A percentile compares a stretch with the other conserved stretches of the same genome.
These are phyloP conservation scores for Pogona vitticeps DNA, from an alignment of 2,113 vertebrate species.

Conservation along the genomic window DNA sequence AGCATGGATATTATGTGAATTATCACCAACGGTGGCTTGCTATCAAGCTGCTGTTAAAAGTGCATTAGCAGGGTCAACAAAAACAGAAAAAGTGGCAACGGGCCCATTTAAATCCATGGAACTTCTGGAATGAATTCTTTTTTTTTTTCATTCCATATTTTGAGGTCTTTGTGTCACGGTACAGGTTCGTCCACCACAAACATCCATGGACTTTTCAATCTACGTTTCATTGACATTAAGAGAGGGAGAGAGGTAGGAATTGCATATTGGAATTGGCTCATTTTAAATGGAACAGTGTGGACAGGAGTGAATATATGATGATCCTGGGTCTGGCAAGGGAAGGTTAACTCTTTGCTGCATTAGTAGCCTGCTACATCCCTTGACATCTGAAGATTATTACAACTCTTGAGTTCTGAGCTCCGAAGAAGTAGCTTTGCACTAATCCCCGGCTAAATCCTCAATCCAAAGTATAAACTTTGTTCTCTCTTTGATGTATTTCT, in stretches of 20 bases:
- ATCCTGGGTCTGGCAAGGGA: background rate
- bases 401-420: background rate
- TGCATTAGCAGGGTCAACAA: background rate
- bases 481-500: slow-evolving; percentile 10
- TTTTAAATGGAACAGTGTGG: background rate
- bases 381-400: background rate
- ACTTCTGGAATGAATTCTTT: too few relatives aligned
- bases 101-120: too few relatives aligned
- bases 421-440: background rate
- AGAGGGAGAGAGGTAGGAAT: background rate
- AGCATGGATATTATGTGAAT: background rate
- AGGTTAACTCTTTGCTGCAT: background rate
- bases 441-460: background rate
- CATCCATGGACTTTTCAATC: background rate
- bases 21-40: background rate
- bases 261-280: background rate
- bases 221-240: background rate
- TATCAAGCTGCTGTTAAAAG: background rate
- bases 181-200: too few relatives aligned
- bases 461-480: background rate
- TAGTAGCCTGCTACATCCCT: background rate
- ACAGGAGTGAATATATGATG: background rate
- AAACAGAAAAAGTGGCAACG: background rate
- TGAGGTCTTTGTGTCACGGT: too few relatives aligned
- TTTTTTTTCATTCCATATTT: too few relatives aligned